Evolutionary conservation across 1,140 invertebrate genomes (phyloP), one percentile per base, ranked within the genome.

Genomic region (Sycobia sp.): DNA sequence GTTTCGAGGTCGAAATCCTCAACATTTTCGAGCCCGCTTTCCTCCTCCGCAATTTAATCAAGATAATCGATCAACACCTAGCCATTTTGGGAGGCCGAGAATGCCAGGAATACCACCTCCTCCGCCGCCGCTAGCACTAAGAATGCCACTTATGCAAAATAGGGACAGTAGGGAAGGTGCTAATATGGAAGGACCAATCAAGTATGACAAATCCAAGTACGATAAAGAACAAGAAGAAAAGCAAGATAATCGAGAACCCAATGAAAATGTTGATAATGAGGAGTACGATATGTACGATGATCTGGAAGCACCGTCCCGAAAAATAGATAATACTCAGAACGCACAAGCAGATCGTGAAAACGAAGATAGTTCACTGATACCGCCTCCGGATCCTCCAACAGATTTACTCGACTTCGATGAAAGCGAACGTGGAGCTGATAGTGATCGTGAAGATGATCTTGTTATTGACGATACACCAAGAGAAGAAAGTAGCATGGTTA

Each of bases 381-480:
- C 83, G 0, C 81, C 85, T 1, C 85, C 86, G 0, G 83, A 86
- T 56, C 86, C 86, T 3, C 87, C 87, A 0, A 80, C 81, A 0
- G 71, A 80, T 18, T 73, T 83, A 4, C 51, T 83, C 9, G 78
- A 79, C 44, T 77, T 78, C 11, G 79, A 74, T 68, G 85, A 78
- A 64, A 83, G 76, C 61, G 80, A 72, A 68, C 25, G 57, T 13
- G 63, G 50, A 1, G 86, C 86, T 32, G 84, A 88, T 49, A 86
- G 86, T 60, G 85, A 85, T 36, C 87, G 86, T 68, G 87, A 89
- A 66, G 82, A 85, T 2, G 86, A 88, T 14, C 73, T 89, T 23
- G 84, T 89, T 1, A 89, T 88, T n/a, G 88, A 88, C 65, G 87
- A 87, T 41, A 82, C 79, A 0, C 82, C 82, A 4, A 84, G 83